Evolutionary conservation across 2,113 vertebrate genomes (phyloP).

Genomic region (Casuarius casuarius): DNA sequence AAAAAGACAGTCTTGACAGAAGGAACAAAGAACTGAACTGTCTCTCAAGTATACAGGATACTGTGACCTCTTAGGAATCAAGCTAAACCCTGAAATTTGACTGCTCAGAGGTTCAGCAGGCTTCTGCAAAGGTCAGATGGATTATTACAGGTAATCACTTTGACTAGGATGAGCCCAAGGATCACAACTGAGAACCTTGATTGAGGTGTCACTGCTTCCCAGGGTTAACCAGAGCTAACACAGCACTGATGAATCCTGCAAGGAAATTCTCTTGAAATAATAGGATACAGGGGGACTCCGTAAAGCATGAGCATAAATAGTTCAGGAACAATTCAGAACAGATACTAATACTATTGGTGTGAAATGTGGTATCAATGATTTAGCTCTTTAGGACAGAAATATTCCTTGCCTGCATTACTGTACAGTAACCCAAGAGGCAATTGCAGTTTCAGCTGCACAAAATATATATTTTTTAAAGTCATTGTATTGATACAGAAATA

Average conservation of each 20-base stretch:
- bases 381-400: background rate
- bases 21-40: background rate
- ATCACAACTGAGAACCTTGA: no score
- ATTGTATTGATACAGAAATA: background rate
- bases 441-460: background rate
- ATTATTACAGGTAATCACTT: background rate
- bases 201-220: background rate
- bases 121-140: background rate
- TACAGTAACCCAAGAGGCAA: background rate
- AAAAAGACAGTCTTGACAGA: background rate
- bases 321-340: background rate
- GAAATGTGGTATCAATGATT: background rate
- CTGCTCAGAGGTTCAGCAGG: background rate
- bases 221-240: background rate
- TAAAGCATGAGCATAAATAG: background rate
- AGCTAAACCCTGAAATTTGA: background rate
- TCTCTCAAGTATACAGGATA: background rate
- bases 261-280: background rate
- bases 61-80: background rate
- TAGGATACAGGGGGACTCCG: background rate
- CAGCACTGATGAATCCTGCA: background rate
- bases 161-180: background rate
- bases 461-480: background rate
- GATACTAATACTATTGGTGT: rapidly evolving
- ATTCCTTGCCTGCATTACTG: background rate